Base-by-base conservation (phyloP, 2,888 invertebrate genomes). In the Xanthia togata region DNA sequence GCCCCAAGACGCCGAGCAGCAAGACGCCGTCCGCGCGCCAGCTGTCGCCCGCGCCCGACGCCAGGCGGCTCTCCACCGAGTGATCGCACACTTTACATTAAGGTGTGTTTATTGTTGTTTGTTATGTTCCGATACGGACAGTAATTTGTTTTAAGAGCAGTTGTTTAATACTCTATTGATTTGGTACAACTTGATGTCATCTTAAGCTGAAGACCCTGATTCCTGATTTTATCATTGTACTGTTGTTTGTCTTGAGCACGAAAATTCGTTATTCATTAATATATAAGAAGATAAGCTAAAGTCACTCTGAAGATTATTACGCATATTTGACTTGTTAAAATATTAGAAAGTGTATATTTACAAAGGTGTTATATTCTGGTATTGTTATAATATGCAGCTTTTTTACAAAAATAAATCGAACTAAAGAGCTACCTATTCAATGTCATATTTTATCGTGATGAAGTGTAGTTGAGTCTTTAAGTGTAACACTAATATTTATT, bases 11-110 rank as follows among this genome's bases (percentile, higher is more conserved):
- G 0, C 94, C 95, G 47, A 84, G 91, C 85, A 91, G 93, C 2
- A 93, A 93, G 78, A 96, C 96, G 0, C 96, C 96, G 0, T 93
- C 94, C 79, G 91, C 93, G 1, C 80, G 93, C 73, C 92, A 90
- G n/a, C 81, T 76, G 26, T 86, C 86, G 14, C 87, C 90, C 9
- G 78, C 85, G 75, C 88, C 90, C 5, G 92, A 91, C 64, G 84
- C 89, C 44, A 80, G 88, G 64, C 79, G 90, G 75, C 90, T 90
- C 23, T 82, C 88, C 53, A 87, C 89, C 76, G 85, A 87, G 67
- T 85, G 80, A 86, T 38, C 57, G 12, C 50, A 74, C 73, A 81
- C 70, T 57, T 84, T 81, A 77, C 63, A 85, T 86, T 81, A 84
- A 86, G 64, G 87, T 86, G 84, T 86, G 81, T 76, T 64, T 72